Evolutionary conservation across 2,797 vertebrate species (phyloP), one percentile per base, ranked within the genome.

Genomic region (Lophius americanus): DNA sequence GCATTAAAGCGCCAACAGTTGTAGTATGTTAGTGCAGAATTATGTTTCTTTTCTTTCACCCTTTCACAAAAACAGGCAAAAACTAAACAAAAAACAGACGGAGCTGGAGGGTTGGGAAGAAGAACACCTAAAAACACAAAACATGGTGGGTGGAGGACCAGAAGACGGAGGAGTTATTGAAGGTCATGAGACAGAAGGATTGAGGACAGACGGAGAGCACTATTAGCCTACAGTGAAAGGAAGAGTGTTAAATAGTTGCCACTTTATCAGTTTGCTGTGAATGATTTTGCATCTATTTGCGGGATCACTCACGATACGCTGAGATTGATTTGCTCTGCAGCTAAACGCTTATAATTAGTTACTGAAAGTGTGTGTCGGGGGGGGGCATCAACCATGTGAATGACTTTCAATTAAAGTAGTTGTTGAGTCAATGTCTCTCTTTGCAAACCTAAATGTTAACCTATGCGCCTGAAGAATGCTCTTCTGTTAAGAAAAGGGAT

Each of bases 221-320:
- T 69, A 36, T 56, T 85, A 78, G 86, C 89, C 87, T 76, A 3
- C 42, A 86, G 89, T 85, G 77, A 86, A 71, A 83, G 75, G 79
- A 87, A 78, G 82, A 81, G 76, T 82, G 81, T 79, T 82, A 68
- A 66, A 76, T 76, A 65, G 62, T 82, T 73, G 72, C 73, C 78
- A 66, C 84, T 84, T 86, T 66, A 83, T 86, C 72, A 83, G 85
- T 85, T 86, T 73, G 60, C 84, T 83, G 79, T 89, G 84, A 90
- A 92, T 91, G 86, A 90, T 89, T 91, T 91, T 87, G 86, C 89
- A 91, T 92, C 82, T 89, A 89, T 91, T 89, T 91, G 82, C 72
- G 68, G 70, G 82, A 83, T 91, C 87, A 90, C 61, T 89, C 80
- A 85, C 47, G 74, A 81, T 76, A 70, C 36, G 10, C 74, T 14